Base-by-base conservation (phyloP, 92 coral and sea anemone genomes). In the Phenganax marumi region DNA sequence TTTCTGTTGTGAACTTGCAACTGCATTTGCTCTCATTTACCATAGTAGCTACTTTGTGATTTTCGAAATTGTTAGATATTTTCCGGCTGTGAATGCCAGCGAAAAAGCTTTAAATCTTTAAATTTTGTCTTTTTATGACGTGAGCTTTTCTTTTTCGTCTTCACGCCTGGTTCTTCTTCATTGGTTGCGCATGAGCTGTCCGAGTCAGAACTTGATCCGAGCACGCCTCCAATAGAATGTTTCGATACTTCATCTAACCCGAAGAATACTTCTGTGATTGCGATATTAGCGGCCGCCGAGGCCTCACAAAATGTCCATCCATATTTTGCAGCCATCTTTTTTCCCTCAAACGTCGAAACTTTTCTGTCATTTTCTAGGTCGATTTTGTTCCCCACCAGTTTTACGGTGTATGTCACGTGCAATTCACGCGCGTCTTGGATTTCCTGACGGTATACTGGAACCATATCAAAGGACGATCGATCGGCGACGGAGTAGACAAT, bases 231-330 rank as follows among this genome's bases (percentile, higher is more conserved):
- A 2, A 50, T 2, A 14, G 83, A 50, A 50, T 62, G 21, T 49
- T 53, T 50, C 0, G 50, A 52, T 10, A 61, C 33, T 43, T 66
- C 58, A 48, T 23, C 83, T 62, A 91, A 62, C 25, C 89, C 93
- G 66, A 80, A 85, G 75, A 91, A 89, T 12, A 79, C 73, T 24
- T 83, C 82, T 56, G 86, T 87, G 23, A 90, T 92, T 17, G 86
- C 93, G 21, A 79, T 82, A 61, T 91, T 79, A 33, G 76, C 89
- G 18, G 90, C 90, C 6, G 97, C 97, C 11, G 97, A 90, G 1
- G 89, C 89, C 50, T 91, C 93, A 10, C 87, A 89, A 62, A 91
- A 91, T 47, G 80, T 77, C 97, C 97, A 91, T 18, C 90, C 93
- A 69, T 90, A 85, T 76, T 84, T 86, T 10, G 77, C 77, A 8